Evolutionary conservation across 2,113 vertebrate genomes (phyloP).

Genomic region (Leucopsar rothschildi): DNA sequence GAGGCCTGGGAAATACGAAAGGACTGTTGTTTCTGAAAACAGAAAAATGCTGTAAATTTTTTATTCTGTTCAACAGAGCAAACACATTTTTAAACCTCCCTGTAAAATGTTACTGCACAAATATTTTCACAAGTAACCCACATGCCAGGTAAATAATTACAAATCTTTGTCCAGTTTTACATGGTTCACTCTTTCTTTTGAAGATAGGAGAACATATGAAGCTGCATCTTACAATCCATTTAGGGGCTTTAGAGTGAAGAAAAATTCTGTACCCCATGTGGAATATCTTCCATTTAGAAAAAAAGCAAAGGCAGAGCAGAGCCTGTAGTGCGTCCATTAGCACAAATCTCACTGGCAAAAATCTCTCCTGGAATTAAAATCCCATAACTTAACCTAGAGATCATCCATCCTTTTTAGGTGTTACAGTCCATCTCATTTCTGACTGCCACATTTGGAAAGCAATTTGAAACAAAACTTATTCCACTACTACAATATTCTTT

Average conservation of each 20-base stretch:
- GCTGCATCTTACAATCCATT: neutral
- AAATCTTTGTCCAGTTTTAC: neutral
- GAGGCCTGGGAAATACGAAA: constrained; percentile 24
- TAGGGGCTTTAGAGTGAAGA: neutral
- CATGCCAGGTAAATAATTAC: constrained; percentile 21
- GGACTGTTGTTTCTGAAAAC: constrained; percentile 54
- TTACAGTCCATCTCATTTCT: neutral
- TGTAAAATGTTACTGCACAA: constrained; percentile 36
- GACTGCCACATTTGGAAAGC: constrained; percentile 41
- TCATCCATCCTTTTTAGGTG: constrained; percentile 10
- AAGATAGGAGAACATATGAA: neutral
- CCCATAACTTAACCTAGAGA: neutral
- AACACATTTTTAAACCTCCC: constrained; percentile 40
- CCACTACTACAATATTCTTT: constrained; percentile 13
- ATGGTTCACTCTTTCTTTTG: neutral
- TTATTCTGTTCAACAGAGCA: constrained; percentile 41
- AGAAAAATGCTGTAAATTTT: constrained; percentile 56
- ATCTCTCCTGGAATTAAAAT: neutral
- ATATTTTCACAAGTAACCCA: constrained; percentile 47
- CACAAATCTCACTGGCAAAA: neutral
- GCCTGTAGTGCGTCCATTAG: neutral
- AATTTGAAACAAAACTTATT: constrained; percentile 37
- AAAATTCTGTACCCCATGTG: neutral
- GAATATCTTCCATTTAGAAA: neutral
- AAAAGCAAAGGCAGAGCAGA: neutral